Base-by-base conservation (phyloP, 2,888 invertebrate species). In the Cryptops parisi region DNA sequence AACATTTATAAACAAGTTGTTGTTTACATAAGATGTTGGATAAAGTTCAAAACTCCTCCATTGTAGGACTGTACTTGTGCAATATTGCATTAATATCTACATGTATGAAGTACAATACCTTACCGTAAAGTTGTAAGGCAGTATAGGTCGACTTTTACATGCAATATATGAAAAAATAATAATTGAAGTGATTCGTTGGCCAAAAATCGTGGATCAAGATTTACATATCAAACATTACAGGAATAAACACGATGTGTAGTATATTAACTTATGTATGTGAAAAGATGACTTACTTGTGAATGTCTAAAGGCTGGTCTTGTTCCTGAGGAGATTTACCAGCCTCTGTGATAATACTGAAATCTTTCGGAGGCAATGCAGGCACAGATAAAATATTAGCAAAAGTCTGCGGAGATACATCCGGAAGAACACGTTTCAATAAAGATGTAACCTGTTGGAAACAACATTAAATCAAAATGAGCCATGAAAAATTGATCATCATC, bases 361-460 rank as follows among this genome's bases (percentile, higher is more conserved):
- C 84, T 47, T 77, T 75, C 1, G 83, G 82, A 6, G 85, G 85
- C 55, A 85, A 70, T 26, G 74, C 70, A 21, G 78, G 75, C 1
- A 84, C 80, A 39, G 81, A 81, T 49, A 89, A 72, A 4, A 89
- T 79, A 54, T 79, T 79, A 1, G 85, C 82, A 64, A 94, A 79
- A 52, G 78, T 79, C 60, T 82, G 81, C 0, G 94, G 94, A 1
- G 85, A 78, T 44, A 94, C 86, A 70, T 93, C 91, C 0, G 87
- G 84, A 33, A 94, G 73, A 66, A 94, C 90, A 62, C 94, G 77
- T 45, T 89, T 76, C 23, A 96, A 67, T 21, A 94, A 71, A 0
- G 88, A 82, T 53, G 88, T 88, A 1, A 89, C 84, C 82, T 82
- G 64, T 21, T 68, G 62, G 57, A 41, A 51, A 46, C 57, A 54